Percentiles rank a stretch among this genome's conserved stretches.
phyloP scores from a whole-genome alignment of 2,113 vertebrate genomes.

The Petaurus breviceps region DNA sequence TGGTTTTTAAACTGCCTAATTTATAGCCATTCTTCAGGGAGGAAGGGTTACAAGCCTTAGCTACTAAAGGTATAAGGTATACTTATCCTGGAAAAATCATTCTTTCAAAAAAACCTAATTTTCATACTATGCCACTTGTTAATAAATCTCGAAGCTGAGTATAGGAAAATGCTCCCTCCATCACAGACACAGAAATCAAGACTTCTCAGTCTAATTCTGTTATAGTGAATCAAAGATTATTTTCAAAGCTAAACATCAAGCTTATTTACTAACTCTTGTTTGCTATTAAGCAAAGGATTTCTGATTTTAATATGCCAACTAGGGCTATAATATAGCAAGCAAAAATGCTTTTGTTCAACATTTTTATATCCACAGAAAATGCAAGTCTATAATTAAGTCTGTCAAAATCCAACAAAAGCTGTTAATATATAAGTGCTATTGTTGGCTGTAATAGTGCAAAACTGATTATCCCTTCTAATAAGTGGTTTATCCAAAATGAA shows the following conservation, averaged over 20 bases:
- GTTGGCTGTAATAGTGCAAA: not conserved
- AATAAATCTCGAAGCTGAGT: not conserved
- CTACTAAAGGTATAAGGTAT: not conserved
- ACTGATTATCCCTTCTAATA: not conserved
- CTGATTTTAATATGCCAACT: not conserved
- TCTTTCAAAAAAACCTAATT: not conserved
- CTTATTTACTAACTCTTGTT: not conserved
- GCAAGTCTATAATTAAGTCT: not conserved
- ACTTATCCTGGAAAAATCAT: not conserved
- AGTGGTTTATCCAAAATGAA: not conserved
- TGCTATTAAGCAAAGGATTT: not conserved
- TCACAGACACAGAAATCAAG: not conserved
- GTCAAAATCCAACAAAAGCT: not conserved
- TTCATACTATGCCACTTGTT: not conserved
- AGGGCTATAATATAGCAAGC: not conserved
- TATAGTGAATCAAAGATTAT: not conserved
- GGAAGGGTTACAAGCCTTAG: not conserved
- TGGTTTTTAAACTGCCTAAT: not conserved
- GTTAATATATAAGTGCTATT: not conserved
- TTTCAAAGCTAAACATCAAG: not conserved
- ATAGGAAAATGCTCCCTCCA: not conserved
- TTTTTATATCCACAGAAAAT: not conserved
- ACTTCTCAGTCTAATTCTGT: not conserved
- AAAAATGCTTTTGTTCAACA: not conserved
- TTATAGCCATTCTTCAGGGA: not conserved